Conservation (phyloP, 1,140 invertebrate genomes). For the Bombus cullumanus region DNA sequence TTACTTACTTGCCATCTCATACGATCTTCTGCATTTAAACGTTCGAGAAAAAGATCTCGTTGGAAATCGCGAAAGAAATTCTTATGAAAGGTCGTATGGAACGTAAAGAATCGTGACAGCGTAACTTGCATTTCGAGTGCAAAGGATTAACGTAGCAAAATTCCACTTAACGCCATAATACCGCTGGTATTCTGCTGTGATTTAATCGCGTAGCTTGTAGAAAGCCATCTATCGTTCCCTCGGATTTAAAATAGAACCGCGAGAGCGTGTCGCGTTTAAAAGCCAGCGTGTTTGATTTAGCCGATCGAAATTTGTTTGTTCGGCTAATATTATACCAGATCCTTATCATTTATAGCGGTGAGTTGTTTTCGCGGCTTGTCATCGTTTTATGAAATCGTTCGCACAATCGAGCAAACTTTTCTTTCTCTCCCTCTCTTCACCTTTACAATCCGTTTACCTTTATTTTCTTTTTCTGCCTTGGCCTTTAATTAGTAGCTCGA, state of each 20-base stretch:
- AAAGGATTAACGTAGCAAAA: too few relatives aligned
- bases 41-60: too few relatives aligned
- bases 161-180: background rate
- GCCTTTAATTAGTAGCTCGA: too few relatives aligned
- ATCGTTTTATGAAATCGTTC: background rate
- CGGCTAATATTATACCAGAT: constrained; percentile 9
- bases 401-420: background rate
- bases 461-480: too few relatives aligned
- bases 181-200: background rate
- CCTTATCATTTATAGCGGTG: background rate
- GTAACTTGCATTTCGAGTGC: too few relatives aligned
- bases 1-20: too few relatives aligned
- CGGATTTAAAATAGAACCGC: background rate
- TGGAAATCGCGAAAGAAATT: too few relatives aligned
- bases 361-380: background rate
- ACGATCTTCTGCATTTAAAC: too few relatives aligned
- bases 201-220: background rate
- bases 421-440: background rate
- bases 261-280: background rate
- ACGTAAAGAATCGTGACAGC: too few relatives aligned
- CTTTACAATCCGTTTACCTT: too few relatives aligned
- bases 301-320: constrained; percentile 3
- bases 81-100: too few relatives aligned
- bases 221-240: background rate
- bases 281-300: background rate